phyloP scores from a whole-genome alignment of 2,888 invertebrate species.

The Noctua pronuba region DNA sequence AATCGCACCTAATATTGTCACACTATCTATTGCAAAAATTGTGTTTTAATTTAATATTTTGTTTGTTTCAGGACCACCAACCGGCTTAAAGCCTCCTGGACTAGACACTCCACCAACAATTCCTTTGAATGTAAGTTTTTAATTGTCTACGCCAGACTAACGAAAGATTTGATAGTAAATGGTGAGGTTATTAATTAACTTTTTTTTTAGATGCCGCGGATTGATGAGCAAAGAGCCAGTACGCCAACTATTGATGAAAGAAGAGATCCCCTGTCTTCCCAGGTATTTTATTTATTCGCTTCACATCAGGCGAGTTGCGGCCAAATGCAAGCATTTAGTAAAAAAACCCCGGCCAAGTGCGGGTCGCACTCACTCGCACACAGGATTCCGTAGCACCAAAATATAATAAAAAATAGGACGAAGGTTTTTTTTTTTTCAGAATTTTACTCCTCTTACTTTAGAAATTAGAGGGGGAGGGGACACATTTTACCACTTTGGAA shows the following conservation, averaged over 20 bases:
- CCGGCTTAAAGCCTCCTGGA: constrained; percentile 83
- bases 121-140: constrained; percentile 78
- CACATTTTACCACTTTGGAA: too few species aligned
- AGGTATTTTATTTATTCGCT: constrained; percentile 71
- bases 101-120: constrained; percentile 82
- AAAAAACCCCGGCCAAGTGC: too few species aligned
- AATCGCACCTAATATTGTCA: constrained; percentile 2
- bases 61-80: constrained; percentile 83
- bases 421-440: too few species aligned
- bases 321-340: too few species aligned
- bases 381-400: too few species aligned
- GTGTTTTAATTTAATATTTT: constrained; percentile 27
- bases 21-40: neutral
- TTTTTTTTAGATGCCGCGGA: constrained; percentile 78
- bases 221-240: constrained; percentile 92
- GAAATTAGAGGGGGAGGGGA: too few species aligned
- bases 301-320: too few species aligned
- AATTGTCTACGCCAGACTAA: neutral
- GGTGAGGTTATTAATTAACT: neutral
- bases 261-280: constrained; percentile 83
- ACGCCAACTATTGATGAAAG: constrained; percentile 93
- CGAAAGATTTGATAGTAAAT: neutral
- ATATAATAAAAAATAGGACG: too few species aligned
- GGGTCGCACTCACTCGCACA: too few species aligned
- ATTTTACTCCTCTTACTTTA: too few species aligned